Percentiles rank a stretch among this genome's conserved stretches.
Evolutionary conservation across 1,140 invertebrate genomes (phyloP).

Genomic region (Dryas iulia): DNA sequence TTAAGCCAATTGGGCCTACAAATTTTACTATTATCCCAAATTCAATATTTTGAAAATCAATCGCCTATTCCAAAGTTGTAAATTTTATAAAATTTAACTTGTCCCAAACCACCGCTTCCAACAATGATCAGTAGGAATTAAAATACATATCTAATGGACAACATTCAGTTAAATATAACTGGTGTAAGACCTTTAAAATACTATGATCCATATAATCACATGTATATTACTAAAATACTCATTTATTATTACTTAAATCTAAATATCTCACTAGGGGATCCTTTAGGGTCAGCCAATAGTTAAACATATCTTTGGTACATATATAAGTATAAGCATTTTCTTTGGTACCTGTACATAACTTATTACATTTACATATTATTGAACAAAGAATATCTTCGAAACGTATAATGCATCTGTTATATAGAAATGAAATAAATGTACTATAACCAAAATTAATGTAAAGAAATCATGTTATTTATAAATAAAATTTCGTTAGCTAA

Average conservation of each 20-base stretch:
- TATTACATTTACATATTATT: background rate
- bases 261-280: constrained; percentile 49
- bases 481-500: background rate
- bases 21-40: background rate
- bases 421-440: background rate
- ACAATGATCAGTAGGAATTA: background rate
- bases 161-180: constrained; percentile 15
- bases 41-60: background rate
- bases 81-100: constrained; percentile 9
- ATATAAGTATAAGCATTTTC: background rate
- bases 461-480: background rate
- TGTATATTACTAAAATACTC: constrained; percentile 45
- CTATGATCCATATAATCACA: constrained; percentile 20
- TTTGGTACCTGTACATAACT: background rate
- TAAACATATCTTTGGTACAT: constrained; percentile 16
- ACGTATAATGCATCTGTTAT: background rate
- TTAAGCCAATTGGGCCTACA: background rate
- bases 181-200: constrained; percentile 15
- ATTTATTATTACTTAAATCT: constrained; percentile 41
- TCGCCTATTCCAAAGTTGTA: background rate
- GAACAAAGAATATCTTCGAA: too few species aligned
- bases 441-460: background rate
- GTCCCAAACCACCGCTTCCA: background rate
- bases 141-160: constrained; percentile 17
- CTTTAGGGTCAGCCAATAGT: constrained; percentile 8